Evolutionary conservation across 2,888 invertebrate species (phyloP), one percentile per base, ranked within the genome.

Genomic region (Calephelis perditalis): DNA sequence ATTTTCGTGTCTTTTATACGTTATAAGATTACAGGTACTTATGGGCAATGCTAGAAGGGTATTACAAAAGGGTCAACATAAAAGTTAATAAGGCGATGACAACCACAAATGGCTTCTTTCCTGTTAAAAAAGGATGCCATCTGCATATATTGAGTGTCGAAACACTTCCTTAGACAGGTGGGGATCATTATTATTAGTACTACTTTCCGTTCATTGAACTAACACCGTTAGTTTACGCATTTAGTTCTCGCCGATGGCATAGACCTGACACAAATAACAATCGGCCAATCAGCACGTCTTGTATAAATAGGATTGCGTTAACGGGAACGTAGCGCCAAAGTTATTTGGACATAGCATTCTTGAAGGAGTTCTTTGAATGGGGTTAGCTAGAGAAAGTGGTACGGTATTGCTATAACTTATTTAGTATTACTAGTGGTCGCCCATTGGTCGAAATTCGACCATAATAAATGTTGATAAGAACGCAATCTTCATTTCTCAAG

Each of bases 191-290:
- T 87, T 86, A 86, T 86, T 85, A 81, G 76, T 73, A 78, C 79
- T 82, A 82, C 82, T 82, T 85, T 84, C 83, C 75, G 89, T 86
- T 82, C 88, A 77, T 75, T 86, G 88, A 89, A 87, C 88, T 72
- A 81, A 77, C 78, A 85, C 89, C 88, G 89, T 89, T 89, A 88
- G 73, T 84, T 82, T 79, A 86, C 85, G 83, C 84, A 84, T 84
- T 82, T 81, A 84, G 84, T 72, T 86, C 82, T 84, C 81, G 79
- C 81, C 77, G 70, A 71, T 67, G 73, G 73, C 74, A 70, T 72
- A 77, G 78, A 82, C 86, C 84, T 85, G 88, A 82, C 87, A 86
- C 79, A 78, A 88, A 87, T 88, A 86, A 84, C 79, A 87, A 87
- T 84, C 79, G 76, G 74, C 76, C 77, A 78, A 80, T 80, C 78